Evolutionary conservation across 2,113 vertebrate genomes (phyloP), one percentile per base, ranked within the genome.

Genomic region (Murina feae): DNA sequence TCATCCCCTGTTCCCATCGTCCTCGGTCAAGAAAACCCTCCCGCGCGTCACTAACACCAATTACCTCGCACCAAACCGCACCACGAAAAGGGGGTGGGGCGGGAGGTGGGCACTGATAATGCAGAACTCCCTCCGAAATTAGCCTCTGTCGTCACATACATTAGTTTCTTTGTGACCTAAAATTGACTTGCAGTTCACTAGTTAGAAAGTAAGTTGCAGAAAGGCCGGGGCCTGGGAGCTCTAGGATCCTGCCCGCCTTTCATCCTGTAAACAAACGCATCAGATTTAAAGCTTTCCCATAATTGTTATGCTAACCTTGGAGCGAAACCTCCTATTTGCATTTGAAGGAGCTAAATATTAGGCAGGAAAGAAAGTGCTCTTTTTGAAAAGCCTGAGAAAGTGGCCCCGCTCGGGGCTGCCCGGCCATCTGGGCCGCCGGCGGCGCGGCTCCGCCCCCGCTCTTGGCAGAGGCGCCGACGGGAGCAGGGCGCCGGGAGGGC

Each of bases 301-400:
- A 98, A 99, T 99, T 99, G 99, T 99, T 99, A 99, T 99, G 99
- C 99, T 99, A 99, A 99, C 99, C 99, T 99, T 99, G 98, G 99
- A 99, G 99, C 97, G 96, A 98, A 99, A 99, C 99, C 99, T 98
- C 98, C 98, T 98, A 99, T 99, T 99, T 99, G 99, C 99, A 99
- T 99, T 99, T 99, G 99, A 99, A 99, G 99, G 99, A 99, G 98
- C 99, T 99, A 99, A 99, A 99, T 99, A 99, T 99, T 99, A 99
- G 99, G 99, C 98, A 99, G 99, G 99, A 99, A 99, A 99, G 98
- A 99, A 98, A 99, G 99, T 98, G 98, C 98, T 98, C 98, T 99
- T 99, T 99, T 99, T 99, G 98, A 99, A 99, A 99, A 98, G 99
- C 99, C 99, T 99, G 99, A 99, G 99, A 99, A 99, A 99, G 99